A percentile compares a stretch with the other conserved stretches of the same genome.
Evolutionary conservation across 2,797 vertebrate genomes (phyloP).

Genomic region (Gallirallus australis): DNA sequence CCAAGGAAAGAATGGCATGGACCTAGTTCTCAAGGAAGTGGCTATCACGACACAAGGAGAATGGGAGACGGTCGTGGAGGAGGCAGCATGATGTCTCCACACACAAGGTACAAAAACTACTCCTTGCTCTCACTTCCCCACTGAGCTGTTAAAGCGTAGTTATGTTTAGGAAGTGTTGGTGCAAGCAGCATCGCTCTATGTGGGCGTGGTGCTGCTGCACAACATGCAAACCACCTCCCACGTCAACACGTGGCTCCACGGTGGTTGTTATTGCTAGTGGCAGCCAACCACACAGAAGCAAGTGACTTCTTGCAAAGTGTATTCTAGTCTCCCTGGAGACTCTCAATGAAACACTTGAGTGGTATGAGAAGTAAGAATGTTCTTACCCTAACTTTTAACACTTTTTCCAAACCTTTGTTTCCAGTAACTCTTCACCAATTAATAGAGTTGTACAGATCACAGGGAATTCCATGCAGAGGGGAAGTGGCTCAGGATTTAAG

Average conservation of each 20-base stretch:
- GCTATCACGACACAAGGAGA: conserved; percentile 87
- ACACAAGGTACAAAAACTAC: conserved; percentile 84
- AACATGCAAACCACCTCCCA: not conserved
- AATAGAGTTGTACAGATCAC: conserved; percentile 98
- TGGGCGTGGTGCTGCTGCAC: not conserved
- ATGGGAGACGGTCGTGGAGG: conserved; percentile 87
- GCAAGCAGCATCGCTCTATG: not conserved
- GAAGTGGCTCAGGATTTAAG: conserved; percentile 93
- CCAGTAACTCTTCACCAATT: conserved; percentile 92
- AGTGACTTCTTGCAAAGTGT: not conserved
- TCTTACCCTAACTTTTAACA: not conserved
- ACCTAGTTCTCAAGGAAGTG: conserved; percentile 86
- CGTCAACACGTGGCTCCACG: not conserved
- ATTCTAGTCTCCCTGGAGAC: not conserved
- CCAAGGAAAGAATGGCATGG: conserved; percentile 96
- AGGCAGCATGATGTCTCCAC: conserved; percentile 85
- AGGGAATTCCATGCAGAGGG: conserved; percentile 89
- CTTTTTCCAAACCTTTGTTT: conserved; percentile 60
- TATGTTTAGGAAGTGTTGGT: not conserved
- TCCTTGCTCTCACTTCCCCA: not conserved
- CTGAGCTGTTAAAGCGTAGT: not conserved
- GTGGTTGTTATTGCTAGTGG: accelerated
- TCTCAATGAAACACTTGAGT: not conserved
- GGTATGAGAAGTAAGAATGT: not conserved
- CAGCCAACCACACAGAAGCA: not conserved